Conservation (phyloP, 2,113 vertebrate species). For the Hippocampus zosterae region DNA sequence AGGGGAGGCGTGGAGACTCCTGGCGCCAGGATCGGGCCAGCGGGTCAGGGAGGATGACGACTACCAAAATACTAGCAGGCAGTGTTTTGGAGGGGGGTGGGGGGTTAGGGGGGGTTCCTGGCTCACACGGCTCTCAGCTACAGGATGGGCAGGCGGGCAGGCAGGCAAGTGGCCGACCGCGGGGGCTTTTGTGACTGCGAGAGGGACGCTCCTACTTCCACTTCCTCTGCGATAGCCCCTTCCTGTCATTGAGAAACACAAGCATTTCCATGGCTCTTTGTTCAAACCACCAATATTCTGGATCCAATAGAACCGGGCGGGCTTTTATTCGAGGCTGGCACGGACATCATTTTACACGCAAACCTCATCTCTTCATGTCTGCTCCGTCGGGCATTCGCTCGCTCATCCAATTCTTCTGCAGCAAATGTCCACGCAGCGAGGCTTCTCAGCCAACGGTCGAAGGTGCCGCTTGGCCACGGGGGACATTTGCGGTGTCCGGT, state of each 20-base stretch:
- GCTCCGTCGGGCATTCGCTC: constrained; percentile 25
- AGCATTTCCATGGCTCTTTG: constrained; percentile 34
- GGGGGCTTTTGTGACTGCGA: constrained; percentile 29
- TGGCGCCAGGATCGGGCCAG: constrained; percentile 76
- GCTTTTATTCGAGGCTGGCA: not conserved
- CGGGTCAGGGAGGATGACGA: constrained; percentile 75
- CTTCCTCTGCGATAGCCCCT: constrained; percentile 73
- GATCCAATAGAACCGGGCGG: not conserved
- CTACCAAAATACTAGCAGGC: constrained; percentile 75
- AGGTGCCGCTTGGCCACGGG: not conserved
- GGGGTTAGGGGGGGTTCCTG: constrained; percentile 75
- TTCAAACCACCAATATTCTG: constrained; percentile 13
- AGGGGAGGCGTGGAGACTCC: constrained; percentile 65
- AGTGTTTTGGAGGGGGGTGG: constrained; percentile 57
- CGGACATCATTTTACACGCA: not conserved
- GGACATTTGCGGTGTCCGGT: not conserved
- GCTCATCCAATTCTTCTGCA: constrained; percentile 46
- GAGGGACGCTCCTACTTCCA: constrained; percentile 69
- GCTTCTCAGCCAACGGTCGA: not conserved
- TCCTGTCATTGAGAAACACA: constrained; percentile 70
- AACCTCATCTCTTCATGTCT: not conserved
- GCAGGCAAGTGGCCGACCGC: constrained; percentile 23
- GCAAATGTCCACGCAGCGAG: not conserved
- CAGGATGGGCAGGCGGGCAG: constrained; percentile 59
- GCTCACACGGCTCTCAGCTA: constrained; percentile 55